phyloP scores from a whole-genome alignment of 2,113 vertebrate species.

The Pungitius pungitius region DNA sequence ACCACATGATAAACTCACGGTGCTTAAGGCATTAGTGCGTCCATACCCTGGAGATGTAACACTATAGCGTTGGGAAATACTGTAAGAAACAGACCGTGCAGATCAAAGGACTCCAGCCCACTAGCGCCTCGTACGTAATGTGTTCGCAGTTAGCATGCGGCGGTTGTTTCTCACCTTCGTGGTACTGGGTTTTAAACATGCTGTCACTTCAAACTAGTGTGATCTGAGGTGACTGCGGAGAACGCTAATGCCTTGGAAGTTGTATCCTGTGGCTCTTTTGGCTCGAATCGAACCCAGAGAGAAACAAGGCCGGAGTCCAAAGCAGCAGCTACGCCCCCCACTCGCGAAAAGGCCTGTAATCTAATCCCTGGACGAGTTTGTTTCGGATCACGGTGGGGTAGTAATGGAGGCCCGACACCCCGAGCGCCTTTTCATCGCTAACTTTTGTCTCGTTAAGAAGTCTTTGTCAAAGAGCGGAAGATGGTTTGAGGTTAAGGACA shows the following conservation, averaged over 20 bases:
- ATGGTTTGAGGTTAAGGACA: neutral
- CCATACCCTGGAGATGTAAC: constrained; percentile 60
- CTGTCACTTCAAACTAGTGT: constrained; percentile 85
- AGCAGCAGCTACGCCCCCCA: constrained; percentile 78
- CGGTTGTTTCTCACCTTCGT: constrained; percentile 80
- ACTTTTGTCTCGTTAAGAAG: neutral
- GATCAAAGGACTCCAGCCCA: constrained; percentile 61
- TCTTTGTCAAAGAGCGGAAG: constrained; percentile 14
- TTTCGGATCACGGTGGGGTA: constrained; percentile 85
- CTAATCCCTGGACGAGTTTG: constrained; percentile 85
- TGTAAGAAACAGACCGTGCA: constrained; percentile 67
- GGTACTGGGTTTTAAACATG: constrained; percentile 81
- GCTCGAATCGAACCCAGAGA: constrained; percentile 88
- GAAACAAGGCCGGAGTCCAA: constrained; percentile 79
- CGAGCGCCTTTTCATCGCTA: constrained; percentile 6
- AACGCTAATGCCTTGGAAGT: constrained; percentile 80
- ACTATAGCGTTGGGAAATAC: constrained; percentile 74
- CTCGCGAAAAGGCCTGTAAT: constrained; percentile 77
- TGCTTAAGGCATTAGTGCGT: constrained; percentile 44
- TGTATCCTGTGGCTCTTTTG: constrained; percentile 81
- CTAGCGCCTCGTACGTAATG: constrained; percentile 65
- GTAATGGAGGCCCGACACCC: constrained; percentile 49
- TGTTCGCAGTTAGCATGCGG: constrained; percentile 81
- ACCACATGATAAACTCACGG: constrained; percentile 43
- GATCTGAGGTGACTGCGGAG: constrained; percentile 83